Evolutionary conservation across 2,888 invertebrate genomes (phyloP).

Genomic region (Nomada ruficornis): DNA sequence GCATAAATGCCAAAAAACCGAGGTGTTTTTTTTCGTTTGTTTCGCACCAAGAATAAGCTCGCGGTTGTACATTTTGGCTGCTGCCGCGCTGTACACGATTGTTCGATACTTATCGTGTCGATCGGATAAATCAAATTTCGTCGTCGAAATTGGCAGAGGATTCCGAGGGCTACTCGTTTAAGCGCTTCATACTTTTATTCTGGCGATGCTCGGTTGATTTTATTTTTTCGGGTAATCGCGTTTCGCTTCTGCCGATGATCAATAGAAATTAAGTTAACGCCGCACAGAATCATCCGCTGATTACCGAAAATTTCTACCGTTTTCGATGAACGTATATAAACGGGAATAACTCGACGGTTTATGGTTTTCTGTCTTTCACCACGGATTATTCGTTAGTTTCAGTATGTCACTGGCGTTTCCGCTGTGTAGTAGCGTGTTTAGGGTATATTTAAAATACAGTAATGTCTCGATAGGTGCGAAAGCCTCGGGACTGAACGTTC

Average conservation of each 20-base stretch:
- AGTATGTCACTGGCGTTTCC: conserved; percentile 1
- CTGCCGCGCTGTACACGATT: background rate
- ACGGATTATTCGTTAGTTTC: conserved; percentile 5
- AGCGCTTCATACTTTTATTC: background rate
- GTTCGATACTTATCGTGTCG: background rate
- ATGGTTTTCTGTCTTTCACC: background rate
- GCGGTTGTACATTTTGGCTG: background rate
- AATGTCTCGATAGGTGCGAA: no score
- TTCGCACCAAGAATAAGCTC: conserved; percentile 20
- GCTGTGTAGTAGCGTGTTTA: background rate
- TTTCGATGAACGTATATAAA: conserved; percentile 5
- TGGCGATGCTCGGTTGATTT: background rate
- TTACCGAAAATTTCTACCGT: conserved; percentile 8
- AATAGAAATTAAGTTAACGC: conserved; percentile 19
- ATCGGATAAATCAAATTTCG: background rate
- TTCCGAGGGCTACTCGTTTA: background rate
- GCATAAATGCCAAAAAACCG: conserved; percentile 20
- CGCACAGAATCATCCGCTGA: background rate
- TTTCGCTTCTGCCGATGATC: background rate
- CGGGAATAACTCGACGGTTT: background rate
- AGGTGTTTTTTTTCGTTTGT: conserved; percentile 4
- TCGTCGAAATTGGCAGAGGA: background rate
- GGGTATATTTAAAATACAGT: background rate
- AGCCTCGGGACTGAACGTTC: no score
- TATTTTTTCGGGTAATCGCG: conserved; percentile 1